Conservation (phyloP, 1,140 invertebrate species). For the Pseudomyrmex sp. region DNA sequence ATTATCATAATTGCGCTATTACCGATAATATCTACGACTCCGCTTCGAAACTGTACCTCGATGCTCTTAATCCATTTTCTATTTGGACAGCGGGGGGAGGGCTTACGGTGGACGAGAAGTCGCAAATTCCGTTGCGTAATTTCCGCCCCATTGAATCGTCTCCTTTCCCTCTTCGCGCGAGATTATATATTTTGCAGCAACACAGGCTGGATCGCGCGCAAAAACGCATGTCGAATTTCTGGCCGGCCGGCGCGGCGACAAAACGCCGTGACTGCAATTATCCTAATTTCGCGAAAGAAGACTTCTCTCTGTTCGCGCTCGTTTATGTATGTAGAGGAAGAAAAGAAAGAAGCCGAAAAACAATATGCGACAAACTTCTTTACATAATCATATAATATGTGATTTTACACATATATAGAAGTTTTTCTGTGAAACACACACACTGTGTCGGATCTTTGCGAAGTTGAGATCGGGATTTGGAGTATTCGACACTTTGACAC, state of each 20-base stretch:
- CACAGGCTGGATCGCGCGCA: constrained; percentile 52
- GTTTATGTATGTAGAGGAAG: not conserved
- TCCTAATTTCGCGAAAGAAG: not conserved
- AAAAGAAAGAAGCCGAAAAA: too few relatives aligned
- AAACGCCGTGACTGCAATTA: not conserved
- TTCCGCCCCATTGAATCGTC: constrained; percentile 72
- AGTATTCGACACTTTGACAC: constrained; percentile 66
- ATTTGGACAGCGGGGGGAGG: constrained; percentile 79
- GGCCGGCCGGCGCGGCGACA: not conserved
- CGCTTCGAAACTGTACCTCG: constrained; percentile 79
- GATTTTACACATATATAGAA: not conserved
- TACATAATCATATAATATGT: not conserved
- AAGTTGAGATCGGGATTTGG: constrained; percentile 2
- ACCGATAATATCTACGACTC: constrained; percentile 85
- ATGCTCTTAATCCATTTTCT: constrained; percentile 84
- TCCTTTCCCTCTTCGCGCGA: constrained; percentile 4
- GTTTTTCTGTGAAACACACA: not conserved
- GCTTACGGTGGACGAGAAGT: constrained; percentile 81
- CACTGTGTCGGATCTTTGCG: not conserved
- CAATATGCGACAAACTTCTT: too few relatives aligned
- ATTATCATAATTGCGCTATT: constrained; percentile 86
- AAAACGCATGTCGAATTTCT: constrained; percentile 16
- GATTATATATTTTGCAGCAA: constrained; percentile 73
- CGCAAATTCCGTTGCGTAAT: constrained; percentile 75
- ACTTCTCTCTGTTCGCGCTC: not conserved